Conservation (phyloP, 1,140 invertebrate species). For the Drosophila guanche region DNA sequence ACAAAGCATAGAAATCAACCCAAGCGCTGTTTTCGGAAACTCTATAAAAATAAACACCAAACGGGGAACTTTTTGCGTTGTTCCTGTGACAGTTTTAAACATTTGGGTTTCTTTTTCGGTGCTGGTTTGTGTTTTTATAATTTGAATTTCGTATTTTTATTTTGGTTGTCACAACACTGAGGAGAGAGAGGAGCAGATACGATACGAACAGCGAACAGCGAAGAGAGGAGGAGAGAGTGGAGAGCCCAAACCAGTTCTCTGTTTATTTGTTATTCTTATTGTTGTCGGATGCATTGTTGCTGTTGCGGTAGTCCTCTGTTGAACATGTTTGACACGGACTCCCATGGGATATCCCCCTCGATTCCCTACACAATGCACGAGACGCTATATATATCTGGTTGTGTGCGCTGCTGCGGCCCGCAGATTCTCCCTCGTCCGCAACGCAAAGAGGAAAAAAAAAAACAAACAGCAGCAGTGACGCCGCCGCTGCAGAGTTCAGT, state of each 20-base stretch:
- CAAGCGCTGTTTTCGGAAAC: constrained; percentile 19
- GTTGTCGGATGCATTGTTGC: constrained; percentile 53
- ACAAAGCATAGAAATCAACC: constrained; percentile 31
- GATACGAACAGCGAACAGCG: neutral
- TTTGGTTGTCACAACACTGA: constrained; percentile 63
- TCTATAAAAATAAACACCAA: constrained; percentile 41
- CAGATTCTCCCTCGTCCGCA: constrained; percentile 48
- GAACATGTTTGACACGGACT: constrained; percentile 78
- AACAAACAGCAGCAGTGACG: constrained; percentile 15
- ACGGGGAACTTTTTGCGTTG: constrained; percentile 35
- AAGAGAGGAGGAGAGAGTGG: constrained; percentile 9
- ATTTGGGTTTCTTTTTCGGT: constrained; percentile 54
- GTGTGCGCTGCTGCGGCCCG: constrained; percentile 63
- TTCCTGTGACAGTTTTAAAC: constrained; percentile 72
- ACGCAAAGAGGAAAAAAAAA: constrained; percentile 21
- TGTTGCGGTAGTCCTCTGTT: constrained; percentile 75
- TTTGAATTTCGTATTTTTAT: constrained; percentile 67
- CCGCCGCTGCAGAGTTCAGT: constrained; percentile 32
- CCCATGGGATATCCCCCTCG: constrained; percentile 59
- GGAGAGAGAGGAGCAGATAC: neutral
- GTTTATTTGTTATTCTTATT: constrained; percentile 67
- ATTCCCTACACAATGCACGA: constrained; percentile 6
- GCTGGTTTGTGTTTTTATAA: constrained; percentile 36
- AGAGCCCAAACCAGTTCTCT: constrained; percentile 52
- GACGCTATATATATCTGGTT: constrained; percentile 9